Percentiles rank a stretch among this genome's conserved stretches.
Evolutionary conservation across 2,113 vertebrate genomes (phyloP).

Genomic region (Indri indri): DNA sequence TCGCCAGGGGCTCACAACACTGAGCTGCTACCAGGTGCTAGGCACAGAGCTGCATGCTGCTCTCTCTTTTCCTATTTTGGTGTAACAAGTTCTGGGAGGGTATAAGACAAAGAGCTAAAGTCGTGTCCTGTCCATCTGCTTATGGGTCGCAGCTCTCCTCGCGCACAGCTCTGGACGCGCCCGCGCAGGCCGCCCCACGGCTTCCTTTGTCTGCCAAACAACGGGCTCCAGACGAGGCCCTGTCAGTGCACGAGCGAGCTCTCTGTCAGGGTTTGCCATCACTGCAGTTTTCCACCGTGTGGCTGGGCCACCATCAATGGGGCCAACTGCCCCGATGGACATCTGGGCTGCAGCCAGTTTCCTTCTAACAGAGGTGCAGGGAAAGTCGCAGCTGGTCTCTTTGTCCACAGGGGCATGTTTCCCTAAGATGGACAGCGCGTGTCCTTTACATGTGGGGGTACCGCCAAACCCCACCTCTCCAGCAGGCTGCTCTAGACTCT

Average conservation of each 20-base stretch:
- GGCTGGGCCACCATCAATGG: not conserved
- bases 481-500: not conserved
- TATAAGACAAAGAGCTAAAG: not conserved
- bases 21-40: accelerated
- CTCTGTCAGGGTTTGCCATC: not conserved
- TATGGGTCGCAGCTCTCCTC: not conserved
- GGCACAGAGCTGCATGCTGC: accelerated
- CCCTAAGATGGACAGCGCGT: not conserved
- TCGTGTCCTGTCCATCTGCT: accelerated
- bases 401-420: not conserved
- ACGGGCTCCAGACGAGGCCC: not conserved
- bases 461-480: not conserved
- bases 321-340: not conserved
- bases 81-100: not conserved
- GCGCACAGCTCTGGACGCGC: not conserved
- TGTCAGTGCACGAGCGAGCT: not conserved
- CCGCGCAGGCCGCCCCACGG: accelerated
- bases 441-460: accelerated
- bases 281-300: not conserved
- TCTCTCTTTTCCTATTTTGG: not conserved
- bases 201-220: not conserved
- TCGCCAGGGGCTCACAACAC: not conserved
- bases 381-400: accelerated
- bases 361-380: not conserved
- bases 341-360: not conserved